phyloP scores from a whole-genome alignment of 2,797 vertebrate genomes.

The Cirrhinus molitorella region DNA sequence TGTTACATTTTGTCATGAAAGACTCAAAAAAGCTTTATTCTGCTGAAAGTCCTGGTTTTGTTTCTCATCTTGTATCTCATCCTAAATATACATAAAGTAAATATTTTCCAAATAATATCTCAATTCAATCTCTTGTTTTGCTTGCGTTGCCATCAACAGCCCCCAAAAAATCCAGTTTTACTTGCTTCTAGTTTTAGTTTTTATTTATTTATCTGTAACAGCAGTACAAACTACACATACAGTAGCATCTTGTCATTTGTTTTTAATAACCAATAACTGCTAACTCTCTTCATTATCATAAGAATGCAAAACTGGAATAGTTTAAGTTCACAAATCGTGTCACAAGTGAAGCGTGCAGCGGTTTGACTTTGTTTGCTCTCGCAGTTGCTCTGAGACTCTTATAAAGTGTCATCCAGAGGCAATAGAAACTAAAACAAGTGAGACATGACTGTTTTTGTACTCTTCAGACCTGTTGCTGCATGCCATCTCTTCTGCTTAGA shows the following conservation, averaged over 20 bases:
- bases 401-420: no score
- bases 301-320: no score
- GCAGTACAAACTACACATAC: background rate
- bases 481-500: background rate
- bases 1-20: no score
- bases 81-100: background rate
- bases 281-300: no score
- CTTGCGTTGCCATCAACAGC: background rate
- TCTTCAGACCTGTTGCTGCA: background rate
- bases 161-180: background rate
- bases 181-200: background rate
- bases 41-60: background rate
- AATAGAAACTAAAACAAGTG: background rate
- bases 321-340: no score
- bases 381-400: no score
- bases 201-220: background rate
- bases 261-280: no score
- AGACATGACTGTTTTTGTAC: background rate
- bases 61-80: background rate
- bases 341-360: no score
- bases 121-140: background rate
- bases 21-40: background rate
- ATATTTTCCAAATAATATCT: background rate
- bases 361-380: no score
- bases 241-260: no score